These are phyloP conservation scores for Lasioglossum marginatum DNA, from an alignment of 2,888 invertebrate genomes.

Conservation along the genomic window DNA sequence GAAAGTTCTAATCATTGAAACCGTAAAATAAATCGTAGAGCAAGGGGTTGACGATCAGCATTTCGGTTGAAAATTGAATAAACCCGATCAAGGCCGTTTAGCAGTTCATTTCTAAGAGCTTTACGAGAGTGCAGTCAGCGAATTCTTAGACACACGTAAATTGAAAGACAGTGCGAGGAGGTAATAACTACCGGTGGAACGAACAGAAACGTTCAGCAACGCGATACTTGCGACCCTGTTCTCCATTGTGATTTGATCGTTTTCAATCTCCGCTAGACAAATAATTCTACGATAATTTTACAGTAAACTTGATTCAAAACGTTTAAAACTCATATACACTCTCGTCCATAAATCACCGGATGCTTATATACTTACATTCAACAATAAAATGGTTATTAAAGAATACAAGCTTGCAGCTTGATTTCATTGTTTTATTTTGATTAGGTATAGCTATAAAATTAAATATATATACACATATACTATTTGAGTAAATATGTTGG, in stretches of 20 bases:
- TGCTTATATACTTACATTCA: no score
- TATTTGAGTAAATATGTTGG: no score
- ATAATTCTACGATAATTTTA: background rate
- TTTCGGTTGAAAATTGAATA: background rate
- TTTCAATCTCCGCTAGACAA: background rate
- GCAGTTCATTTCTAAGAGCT: background rate
- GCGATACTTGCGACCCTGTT: background rate
- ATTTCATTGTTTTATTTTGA: no score
- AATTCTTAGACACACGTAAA: constrained; percentile 1
- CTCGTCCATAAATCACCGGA: no score
- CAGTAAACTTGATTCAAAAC: background rate
- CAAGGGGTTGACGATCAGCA: background rate
- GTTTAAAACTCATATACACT: background rate
- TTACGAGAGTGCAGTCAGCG: background rate
- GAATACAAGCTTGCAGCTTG: no score
- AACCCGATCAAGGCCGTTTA: no score
- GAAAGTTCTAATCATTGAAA: no score
- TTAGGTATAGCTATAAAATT: no score
- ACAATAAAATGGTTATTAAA: no score
- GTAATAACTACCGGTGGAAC: background rate
- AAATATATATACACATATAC: no score
- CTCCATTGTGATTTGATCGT: background rate
- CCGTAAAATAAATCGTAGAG: no score
- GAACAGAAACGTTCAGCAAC: constrained; percentile 6
- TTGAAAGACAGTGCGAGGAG: constrained; percentile 43